These are phyloP conservation scores for Anolis apletophallus DNA, from an alignment of 2,797 vertebrate genomes.

Conservation along the genomic window DNA sequence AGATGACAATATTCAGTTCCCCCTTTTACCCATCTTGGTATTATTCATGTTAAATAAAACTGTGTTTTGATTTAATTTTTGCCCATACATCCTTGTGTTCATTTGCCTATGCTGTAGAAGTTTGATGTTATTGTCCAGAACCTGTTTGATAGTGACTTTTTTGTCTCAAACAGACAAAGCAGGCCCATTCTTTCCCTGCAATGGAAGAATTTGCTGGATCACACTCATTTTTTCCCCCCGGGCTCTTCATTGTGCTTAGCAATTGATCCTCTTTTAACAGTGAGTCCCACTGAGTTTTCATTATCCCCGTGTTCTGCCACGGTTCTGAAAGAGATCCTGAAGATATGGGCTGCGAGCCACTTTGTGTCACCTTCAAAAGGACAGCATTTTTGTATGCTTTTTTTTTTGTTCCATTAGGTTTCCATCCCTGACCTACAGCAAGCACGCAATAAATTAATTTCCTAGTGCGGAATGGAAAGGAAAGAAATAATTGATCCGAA, in stretches of 20 bases:
- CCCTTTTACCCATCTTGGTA: background rate
- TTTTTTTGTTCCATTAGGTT: background rate
- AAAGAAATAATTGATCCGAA: background rate
- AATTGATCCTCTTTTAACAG: background rate
- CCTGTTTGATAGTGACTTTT: background rate
- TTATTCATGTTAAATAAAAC: background rate
- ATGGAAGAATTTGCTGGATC: background rate
- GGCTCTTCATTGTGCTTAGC: accelerated
- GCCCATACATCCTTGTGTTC: background rate
- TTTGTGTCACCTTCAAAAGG: conserved; percentile 27
- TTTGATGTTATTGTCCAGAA: background rate
- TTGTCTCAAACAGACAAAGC: background rate
- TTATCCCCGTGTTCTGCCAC: background rate
- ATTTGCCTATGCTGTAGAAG: background rate
- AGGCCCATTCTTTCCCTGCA: background rate
- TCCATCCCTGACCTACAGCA: accelerated
- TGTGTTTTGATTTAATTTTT: background rate
- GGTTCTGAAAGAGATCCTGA: conserved; percentile 7
- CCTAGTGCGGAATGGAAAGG: background rate
- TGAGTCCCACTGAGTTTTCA: conserved; percentile 1
- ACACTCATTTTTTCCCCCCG: accelerated
- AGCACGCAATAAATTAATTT: background rate
- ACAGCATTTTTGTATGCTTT: background rate
- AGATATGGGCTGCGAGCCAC: background rate
- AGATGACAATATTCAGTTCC: background rate